Base-by-base conservation (phyloP, 2,797 vertebrate genomes). In the Coreius guichenoti region DNA sequence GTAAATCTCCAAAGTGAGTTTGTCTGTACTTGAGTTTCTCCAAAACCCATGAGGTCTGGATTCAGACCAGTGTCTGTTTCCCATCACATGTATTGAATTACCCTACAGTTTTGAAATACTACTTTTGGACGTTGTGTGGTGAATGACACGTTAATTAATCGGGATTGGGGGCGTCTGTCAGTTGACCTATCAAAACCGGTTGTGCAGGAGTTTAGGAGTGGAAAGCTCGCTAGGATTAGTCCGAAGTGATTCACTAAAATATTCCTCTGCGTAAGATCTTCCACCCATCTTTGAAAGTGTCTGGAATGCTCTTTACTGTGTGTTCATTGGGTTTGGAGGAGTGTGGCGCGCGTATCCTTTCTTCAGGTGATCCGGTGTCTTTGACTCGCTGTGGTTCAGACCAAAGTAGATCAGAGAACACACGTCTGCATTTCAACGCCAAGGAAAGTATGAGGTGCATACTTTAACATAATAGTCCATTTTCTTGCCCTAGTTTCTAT, bases 191-290 rank as follows among this genome's bases (percentile, higher is more conserved):
- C 81, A 82, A 75, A 83, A 26, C 29, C 1, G 5, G 29, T 74
- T 45, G 26, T 82, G 69, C 39, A 5, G 39, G 9, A 36, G 69
- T 82, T 21, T 39, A 61, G 75, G 8, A 45, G 39, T 47, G 80
- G 33, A 82, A 73, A 73, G 3, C 54, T 72, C 51, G 11, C 56
- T 23, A 33, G 33, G 49, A 23, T 36, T 45, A 43, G 56, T 61
- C 56, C 0, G 68, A 81, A 58, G 68, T 54, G 36, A 82, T 61
- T 82, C 51, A 72, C 49, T 72, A 29, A 82, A 72, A 17, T 36
- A 75, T 76, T 67, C 72, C 72, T 65, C 13, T 21, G 39, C 17
- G 58, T 83, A 75, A 83, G 51, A 51, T 83, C 72, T 75, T 75
- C 72, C 72, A 49, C 61, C 29, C 21, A 11, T 83, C 43, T 33